phyloP scores from a whole-genome alignment of 2,888 invertebrate genomes.

The Archaeoteleia sp. region DNA sequence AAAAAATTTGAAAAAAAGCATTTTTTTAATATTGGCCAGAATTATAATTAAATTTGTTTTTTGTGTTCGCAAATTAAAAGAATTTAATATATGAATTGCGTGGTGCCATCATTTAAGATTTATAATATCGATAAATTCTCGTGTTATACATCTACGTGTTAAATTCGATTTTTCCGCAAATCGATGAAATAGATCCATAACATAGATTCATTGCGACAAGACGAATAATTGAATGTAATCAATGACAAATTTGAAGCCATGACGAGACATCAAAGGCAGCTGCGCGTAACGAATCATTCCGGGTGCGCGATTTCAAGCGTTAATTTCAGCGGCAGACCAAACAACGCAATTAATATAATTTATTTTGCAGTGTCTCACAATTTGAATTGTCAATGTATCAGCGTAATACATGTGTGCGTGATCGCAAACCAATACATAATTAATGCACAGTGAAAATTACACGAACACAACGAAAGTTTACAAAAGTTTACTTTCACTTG shows the following conservation, averaged over 20 bases:
- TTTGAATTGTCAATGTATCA: slow-evolving; percentile 29
- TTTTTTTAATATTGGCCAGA: no score
- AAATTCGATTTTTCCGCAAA: slow-evolving; percentile 31
- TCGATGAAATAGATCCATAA: slow-evolving; percentile 24
- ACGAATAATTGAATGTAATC: slow-evolving; percentile 53
- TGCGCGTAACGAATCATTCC: slow-evolving; percentile 56
- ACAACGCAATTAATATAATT: slow-evolving; percentile 62
- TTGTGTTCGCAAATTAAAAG: no score
- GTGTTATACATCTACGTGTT: no score
- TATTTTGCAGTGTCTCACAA: slow-evolving; percentile 52
- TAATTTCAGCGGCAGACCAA: slow-evolving; percentile 60
- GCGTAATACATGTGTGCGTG: slow-evolving; percentile 22
- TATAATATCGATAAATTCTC: neutral
- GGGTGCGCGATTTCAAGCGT: slow-evolving; percentile 54
- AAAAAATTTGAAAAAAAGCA: no score
- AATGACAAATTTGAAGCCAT: slow-evolving; percentile 53
- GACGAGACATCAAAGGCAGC: slow-evolving; percentile 56
- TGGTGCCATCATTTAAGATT: no score
- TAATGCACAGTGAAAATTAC: slow-evolving; percentile 34
- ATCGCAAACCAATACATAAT: slow-evolving; percentile 33
- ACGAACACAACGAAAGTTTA: slow-evolving; percentile 39
- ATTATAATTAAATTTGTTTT: no score
- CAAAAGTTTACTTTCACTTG: slow-evolving; percentile 46
- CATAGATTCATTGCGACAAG: slow-evolving; percentile 35
- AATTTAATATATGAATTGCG: no score